Percentiles rank a stretch among this genome's conserved stretches.
phyloP scores from a whole-genome alignment of 2,888 invertebrate species.

The Caradrina clavipalpis region DNA sequence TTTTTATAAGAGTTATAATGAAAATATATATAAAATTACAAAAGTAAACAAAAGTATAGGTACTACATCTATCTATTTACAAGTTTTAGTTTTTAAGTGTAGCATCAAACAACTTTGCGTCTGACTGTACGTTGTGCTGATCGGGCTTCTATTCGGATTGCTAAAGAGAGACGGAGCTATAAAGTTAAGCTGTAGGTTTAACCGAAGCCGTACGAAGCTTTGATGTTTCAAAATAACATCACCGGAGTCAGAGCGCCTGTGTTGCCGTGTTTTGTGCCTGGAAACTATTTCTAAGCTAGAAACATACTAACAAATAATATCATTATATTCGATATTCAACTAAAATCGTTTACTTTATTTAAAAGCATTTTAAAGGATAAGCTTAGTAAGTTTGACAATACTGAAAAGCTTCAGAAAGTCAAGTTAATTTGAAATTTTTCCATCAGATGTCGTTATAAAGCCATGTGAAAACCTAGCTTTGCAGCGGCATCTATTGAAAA shows the following conservation, averaged over 20 bases:
- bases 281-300: neutral
- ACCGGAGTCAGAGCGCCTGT: neutral
- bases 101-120: neutral
- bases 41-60: too few relatives aligned
- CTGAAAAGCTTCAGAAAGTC: too few relatives aligned
- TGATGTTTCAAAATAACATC: neutral
- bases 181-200: neutral
- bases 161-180: conserved; percentile 4
- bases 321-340: neutral
- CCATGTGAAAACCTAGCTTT: too few relatives aligned
- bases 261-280: neutral
- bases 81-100: too few relatives aligned
- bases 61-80: too few relatives aligned
- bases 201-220: neutral
- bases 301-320: neutral
- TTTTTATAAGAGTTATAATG: too few relatives aligned
- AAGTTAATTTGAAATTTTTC: too few relatives aligned
- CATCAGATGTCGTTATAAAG: too few relatives aligned
- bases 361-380: too few relatives aligned
- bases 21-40: too few relatives aligned
- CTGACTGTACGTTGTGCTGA: neutral
- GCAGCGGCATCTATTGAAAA: too few relatives aligned
- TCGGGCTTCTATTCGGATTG: neutral
- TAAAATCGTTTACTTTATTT: neutral
- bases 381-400: too few relatives aligned